Evolutionary conservation across 2,797 vertebrate genomes (phyloP), one percentile per base, ranked within the genome.

Genomic region (Galago senegalensis): DNA sequence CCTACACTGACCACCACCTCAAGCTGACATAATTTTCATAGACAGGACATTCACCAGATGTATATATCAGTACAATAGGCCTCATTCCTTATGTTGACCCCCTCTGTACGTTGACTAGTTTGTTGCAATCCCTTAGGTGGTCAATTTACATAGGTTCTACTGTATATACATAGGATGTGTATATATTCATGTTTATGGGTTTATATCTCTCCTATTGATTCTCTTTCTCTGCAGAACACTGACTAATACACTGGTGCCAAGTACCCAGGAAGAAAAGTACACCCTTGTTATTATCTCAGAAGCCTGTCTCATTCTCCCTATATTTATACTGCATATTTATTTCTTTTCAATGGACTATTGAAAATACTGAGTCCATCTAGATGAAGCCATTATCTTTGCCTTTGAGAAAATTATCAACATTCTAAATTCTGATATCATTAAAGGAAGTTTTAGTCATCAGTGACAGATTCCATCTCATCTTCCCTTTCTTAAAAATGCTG

Each of bases 401-500:
- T 84, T 72, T 79, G 82, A 87, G 82, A 86, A 96, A 82, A 82
- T 46, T 27, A 69, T 16, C n/a, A 16, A 40, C 23, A 3, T 81
- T 87, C 58, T 56, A 70, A 69, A 75, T 77, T 83, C 65, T 40
- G 25, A 29, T 17, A n/a, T 21, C 37, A 80, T 88, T 91, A 76
- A 93, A 49, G 43, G 61, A 76, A 85, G 18, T 29, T 77, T 89
- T 37, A 70, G 43, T 53, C 69, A 72, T 76, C 70, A 61, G 75
- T 53, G 61, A 73, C 27, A 61, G 53, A 40, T 49, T 49, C 72
- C 8, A 37, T 89, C 29, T 87, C 2, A 1, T 87, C 14, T 82
- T 77, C 79, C 67, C 61, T 95, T 95, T 86, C 80, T 72, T 56
- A 73, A 29, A 23, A 81, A 53, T 95, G 18, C 37, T 84, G 16